Conservation (phyloP, 2,888 invertebrate genomes). For the Nomada hirtipes region DNA sequence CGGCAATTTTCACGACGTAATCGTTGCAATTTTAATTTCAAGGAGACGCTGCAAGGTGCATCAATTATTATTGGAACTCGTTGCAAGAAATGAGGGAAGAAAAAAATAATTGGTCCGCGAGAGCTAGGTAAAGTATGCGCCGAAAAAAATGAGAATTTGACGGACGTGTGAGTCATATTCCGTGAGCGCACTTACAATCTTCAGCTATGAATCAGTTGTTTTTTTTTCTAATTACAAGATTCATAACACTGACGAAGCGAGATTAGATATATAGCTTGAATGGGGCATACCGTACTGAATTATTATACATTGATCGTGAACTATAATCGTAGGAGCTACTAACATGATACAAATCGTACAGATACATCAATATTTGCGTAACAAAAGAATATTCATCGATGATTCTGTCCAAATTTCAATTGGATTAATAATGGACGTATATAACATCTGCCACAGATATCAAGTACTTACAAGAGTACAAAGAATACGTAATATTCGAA, state of each 20-base stretch:
- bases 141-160: background rate
- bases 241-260: conserved; percentile 15
- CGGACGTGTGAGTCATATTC: conserved; percentile 26
- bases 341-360: background rate
- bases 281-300: background rate
- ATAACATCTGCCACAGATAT: no score
- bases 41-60: conserved; percentile 13
- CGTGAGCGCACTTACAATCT: conserved; percentile 21
- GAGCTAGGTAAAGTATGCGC: background rate
- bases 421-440: background rate
- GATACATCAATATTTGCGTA: background rate
- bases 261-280: conserved; percentile 25
- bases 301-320: background rate
- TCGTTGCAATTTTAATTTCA: conserved; percentile 12
- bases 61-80: conserved; percentile 12
- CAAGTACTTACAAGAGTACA: no score
- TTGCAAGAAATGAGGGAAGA: background rate
- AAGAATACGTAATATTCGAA: no score
- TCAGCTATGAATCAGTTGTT: conserved; percentile 33
- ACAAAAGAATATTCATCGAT: background rate
- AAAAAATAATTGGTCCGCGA: conserved; percentile 28
- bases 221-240: conserved; percentile 21
- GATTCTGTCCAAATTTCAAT: background rate
- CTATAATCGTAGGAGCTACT: background rate
- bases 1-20: conserved; percentile 1